Evolutionary conservation across 2,797 vertebrate genomes (phyloP), one percentile per base, ranked within the genome.

Genomic region (Melanotaenia parkinsoni): DNA sequence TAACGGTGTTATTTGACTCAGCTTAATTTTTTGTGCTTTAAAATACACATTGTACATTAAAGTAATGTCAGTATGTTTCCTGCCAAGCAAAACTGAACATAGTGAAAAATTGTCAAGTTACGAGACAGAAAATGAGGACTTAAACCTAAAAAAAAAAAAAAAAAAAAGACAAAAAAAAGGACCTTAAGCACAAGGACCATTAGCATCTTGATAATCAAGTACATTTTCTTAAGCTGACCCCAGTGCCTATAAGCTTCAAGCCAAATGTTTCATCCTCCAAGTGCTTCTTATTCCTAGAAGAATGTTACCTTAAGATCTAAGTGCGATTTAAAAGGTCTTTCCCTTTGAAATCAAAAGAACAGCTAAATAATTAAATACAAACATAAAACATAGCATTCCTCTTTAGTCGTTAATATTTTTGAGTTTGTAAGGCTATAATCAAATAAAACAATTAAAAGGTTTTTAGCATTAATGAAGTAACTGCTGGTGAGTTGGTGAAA

Each of bases 251-350:
- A 16, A 30, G 54, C 54, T 18, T 56, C 5, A 10, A 56, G 54
- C 3, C 11, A 45, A 12, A 28, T 51, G 45, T 9, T 69, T 66
- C 28, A 54, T 38, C 67, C 53, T 71, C 14, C 7, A 53, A 14
- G 43, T 43, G 60, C 7, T 54, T 13, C 35, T 24, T 24, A 72
- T 51, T 56, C 8, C 73, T 61, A 24, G 57, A 58, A 64, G 14
- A 62, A 51, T 26, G 16, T 33, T 30, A n/a, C 6, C 43, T 20
- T 47, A 47, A 20, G 43, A 47, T 47, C 43, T 20, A 47, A 47
- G 43, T 47, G 18, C 8, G 43, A 47, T 20, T 47, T 20, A 5
- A 47, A 47, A 18, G 43, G 7, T 20, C 6, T 20, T 47, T 18
- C 18, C 7, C 43, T 47, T 47, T 47, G 43, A 50, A 50, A 50